Conservation (phyloP, 2,797 vertebrate genomes). For the Pangasius larnaudii region DNA sequence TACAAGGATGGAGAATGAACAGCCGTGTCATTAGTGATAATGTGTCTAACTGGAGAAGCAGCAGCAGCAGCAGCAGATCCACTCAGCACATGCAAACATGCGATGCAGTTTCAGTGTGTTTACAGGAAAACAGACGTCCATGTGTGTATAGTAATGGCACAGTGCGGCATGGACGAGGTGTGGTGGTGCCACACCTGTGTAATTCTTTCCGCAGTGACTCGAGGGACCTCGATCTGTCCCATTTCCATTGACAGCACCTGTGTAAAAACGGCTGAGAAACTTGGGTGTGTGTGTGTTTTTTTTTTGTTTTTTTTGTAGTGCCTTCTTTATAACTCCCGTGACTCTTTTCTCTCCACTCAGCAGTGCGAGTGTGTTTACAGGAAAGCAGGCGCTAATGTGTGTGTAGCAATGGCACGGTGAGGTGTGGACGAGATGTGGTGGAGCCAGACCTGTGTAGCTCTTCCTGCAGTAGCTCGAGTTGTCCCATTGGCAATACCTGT, state of each 20-base stretch:
- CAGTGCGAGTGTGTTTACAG: neutral
- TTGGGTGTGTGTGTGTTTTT: neutral
- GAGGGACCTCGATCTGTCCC: neutral
- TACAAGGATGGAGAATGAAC: neutral
- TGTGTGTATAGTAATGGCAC: neutral
- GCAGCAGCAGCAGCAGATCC: conserved; percentile 5
- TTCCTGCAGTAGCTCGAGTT: neutral
- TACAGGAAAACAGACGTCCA: neutral
- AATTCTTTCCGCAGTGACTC: conserved; percentile 17
- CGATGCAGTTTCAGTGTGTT: neutral
- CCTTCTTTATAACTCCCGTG: neutral
- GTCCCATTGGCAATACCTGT: neutral
- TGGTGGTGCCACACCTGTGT: neutral
- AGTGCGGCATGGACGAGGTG: neutral
- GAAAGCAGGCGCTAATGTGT: neutral
- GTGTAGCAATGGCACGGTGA: neutral
- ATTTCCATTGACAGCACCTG: neutral
- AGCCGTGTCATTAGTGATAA: neutral
- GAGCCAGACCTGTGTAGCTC: neutral
- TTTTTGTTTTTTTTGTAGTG: neutral
- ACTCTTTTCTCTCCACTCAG: neutral
- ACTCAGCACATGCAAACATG: neutral
- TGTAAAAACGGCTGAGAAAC: neutral
- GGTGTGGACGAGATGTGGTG: neutral
- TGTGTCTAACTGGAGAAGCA: neutral